Base-by-base conservation (phyloP, 1,140 invertebrate genomes). In the Octopus bimaculoides region DNA sequence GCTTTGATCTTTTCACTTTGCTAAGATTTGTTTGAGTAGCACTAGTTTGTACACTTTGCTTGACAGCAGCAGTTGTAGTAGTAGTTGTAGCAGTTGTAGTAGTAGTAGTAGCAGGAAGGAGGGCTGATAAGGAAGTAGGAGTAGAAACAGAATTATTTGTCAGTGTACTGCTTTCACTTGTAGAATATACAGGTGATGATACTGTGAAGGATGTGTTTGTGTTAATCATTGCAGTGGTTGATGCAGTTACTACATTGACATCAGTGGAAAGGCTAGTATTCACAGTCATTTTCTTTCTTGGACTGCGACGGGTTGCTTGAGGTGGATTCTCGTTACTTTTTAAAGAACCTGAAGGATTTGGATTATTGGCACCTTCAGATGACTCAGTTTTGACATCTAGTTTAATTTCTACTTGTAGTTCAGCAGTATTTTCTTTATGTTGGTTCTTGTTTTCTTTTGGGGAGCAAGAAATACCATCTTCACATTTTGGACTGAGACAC, bases 11-110 rank as follows among this genome's bases (percentile, higher is more conserved):
- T 4, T 75, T 75, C 52, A 75, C 41, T 53, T 75, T 75, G 52
- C 41, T 52, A 14, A 75, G 14, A 75, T 75, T 75, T 6, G 74
- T 75, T 6, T 75, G 74, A 9, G 74, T 75, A 14, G 20, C 20
- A 75, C 74, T 75, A 5, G 26, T 75, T 52, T 75, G 74, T 52
- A 75, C 74, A 52, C 41, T 75, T 41, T 75, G 74, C 17, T 17
- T 52, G 3, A 41, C 52, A 7, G 17, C 26, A 9, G 17, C 56
- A 6, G 66, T 20, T 71, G 66, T 20, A 71, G 66, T 71, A 17
- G 8, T 71, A 14, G 17, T 71, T 6, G 8, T 71, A n/a, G 66
- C 9, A 14, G 26, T 20, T 1, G 66, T 71, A 8, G 26, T 20
- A 10, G 14, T 14, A 12, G 66, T 71, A 1, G 66, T 14, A n/a